These are phyloP conservation scores for Oryzias dopingdopingensis DNA, from an alignment of 2,797 vertebrate genomes.

Conservation along the genomic window DNA sequence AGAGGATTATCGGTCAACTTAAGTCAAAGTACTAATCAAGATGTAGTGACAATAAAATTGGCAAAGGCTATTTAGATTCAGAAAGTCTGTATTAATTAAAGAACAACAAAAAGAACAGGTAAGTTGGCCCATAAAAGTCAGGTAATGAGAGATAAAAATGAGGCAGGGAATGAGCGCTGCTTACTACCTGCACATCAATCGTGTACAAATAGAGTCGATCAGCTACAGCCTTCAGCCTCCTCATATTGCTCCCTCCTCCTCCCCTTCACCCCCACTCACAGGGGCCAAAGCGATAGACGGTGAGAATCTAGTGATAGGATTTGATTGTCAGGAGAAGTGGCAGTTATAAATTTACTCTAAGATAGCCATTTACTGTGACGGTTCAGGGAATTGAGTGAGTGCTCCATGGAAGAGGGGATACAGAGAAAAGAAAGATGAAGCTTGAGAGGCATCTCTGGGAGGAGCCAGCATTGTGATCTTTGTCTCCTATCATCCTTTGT, in stretches of 20 bases:
- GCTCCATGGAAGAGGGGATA: slow-evolving; percentile 24
- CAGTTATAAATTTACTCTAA: slow-evolving; percentile 81
- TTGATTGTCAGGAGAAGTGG: slow-evolving; percentile 82
- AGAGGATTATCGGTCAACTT: too few relatives aligned
- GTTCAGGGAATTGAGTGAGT: slow-evolving; percentile 52
- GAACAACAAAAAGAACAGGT: slow-evolving; percentile 15
- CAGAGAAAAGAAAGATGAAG: slow-evolving; percentile 41
- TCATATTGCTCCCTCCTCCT: slow-evolving; percentile 15
- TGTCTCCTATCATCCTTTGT: slow-evolving; percentile 67
- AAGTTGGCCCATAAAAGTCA: slow-evolving; percentile 39
- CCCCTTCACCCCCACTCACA: slow-evolving; percentile 54
- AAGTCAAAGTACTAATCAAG: too few relatives aligned
- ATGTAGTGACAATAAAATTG: slow-evolving; percentile 4
- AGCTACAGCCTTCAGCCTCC: slow-evolving; percentile 32
- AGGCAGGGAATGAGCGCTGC: slow-evolving; percentile 35
- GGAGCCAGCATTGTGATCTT: slow-evolving; percentile 61
- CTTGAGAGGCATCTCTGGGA: slow-evolving; percentile 32
- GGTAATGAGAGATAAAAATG: slow-evolving; percentile 24
- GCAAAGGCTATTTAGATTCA: slow-evolving; percentile 6
- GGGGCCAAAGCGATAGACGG: slow-evolving; percentile 74
- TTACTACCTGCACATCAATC: slow-evolving; percentile 69
- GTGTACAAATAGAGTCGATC: slow-evolving; percentile 59
- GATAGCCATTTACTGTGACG: slow-evolving; percentile 75
- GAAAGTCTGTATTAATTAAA: slow-evolving; percentile 33
- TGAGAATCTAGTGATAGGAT: slow-evolving; percentile 77